Evolutionary conservation across 2,113 vertebrate genomes (phyloP), one percentile per base, ranked within the genome.

Genomic region (Onychorhynchus coronatus): DNA sequence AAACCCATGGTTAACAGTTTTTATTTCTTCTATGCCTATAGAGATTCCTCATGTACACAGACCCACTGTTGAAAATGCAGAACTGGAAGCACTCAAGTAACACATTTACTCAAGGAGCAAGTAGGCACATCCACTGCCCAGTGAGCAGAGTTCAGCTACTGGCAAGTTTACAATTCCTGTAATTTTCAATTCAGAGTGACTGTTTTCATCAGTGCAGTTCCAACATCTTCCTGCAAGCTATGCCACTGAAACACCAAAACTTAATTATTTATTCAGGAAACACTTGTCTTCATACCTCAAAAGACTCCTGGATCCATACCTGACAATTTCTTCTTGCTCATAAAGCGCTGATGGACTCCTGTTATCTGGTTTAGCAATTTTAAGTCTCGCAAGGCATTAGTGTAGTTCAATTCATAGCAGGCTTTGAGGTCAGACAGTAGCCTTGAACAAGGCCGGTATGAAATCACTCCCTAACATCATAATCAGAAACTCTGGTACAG

Each of bases 401-500:
- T 2, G 71, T 76, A 78, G n/a, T 42, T 93, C 83, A 47, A 37
- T 91, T 95, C 50, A 35, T 58, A 76, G 94, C 94, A 94, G 92
- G 77, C 92, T 97, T 76, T 89, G 97, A 98, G 97, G 96, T 78
- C 37, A 49, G 82, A 95, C 88, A 80, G 95, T 91, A 98, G 98
- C 99, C 99, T 99, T 99, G 99, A 99, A 91, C 94, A 91, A 96
- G 68, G 66, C 93, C 66, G 6, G 67, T 87, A 74, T 84, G 95
- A 94, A 98, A 97, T 94, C 92, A 98, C 97, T 98, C 98, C 98
- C 98, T 97, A 97, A 96, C 95, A 89, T 61, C 92, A 91, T 97
- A 99, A 99, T 99, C 98, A 98, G 98, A 97, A 97, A 89, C 12
- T 67, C 65, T 39, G 85, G 99, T 98, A 99, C 98, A 98, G 14